Evolutionary conservation across 2,797 vertebrate species (phyloP).

Genomic region (Sebastes minor): DNA sequence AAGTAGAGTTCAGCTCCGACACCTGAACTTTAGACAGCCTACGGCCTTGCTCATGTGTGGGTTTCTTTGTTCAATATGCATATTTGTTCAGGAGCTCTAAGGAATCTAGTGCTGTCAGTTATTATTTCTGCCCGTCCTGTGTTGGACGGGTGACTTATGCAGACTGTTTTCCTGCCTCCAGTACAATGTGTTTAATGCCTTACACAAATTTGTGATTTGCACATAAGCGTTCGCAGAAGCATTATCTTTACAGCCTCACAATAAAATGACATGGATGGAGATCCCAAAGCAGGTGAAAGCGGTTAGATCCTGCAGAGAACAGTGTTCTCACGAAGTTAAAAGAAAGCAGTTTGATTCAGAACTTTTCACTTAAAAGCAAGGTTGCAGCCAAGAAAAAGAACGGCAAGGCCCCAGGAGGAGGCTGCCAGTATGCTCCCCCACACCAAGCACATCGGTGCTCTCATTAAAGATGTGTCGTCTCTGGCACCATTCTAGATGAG

Average conservation of each 20-base stretch:
- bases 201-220: not conserved
- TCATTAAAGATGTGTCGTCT: conserved; percentile 48
- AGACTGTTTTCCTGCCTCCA: not conserved
- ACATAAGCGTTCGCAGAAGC: not conserved
- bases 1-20: not conserved
- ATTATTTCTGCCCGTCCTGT: not conserved
- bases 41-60: not conserved
- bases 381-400: conserved; percentile 26
- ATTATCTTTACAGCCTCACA: not conserved
- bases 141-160: not conserved
- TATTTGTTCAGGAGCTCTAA: not conserved
- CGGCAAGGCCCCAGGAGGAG: conserved; percentile 23
- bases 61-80: not conserved
- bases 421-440: conserved; percentile 34
- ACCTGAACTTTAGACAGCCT: not conserved
- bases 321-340: conserved; percentile 11
- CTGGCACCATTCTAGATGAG: conserved; percentile 27
- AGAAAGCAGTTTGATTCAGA: conserved; percentile 27
- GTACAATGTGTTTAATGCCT: not conserved
- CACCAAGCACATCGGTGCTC: conserved; percentile 31
- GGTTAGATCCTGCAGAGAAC: not conserved
- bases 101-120: not conserved
- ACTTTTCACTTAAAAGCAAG: conserved; percentile 46
- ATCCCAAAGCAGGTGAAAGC: conserved; percentile 12
- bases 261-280: not conserved